phyloP scores from a whole-genome alignment of 2,888 invertebrate genomes.

The Cotesia congregata region DNA sequence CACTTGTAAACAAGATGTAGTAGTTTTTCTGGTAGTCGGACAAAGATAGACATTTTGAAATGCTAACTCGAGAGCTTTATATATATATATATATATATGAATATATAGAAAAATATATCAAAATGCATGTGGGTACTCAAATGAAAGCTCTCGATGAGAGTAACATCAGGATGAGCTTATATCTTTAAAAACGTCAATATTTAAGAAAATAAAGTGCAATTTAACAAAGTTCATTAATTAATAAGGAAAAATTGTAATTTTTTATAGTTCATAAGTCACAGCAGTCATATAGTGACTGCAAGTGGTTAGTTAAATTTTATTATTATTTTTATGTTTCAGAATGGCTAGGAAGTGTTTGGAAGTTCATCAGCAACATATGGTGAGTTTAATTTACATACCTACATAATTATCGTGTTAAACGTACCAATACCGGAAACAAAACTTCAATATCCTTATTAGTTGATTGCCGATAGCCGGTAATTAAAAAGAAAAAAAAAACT shows the following conservation, averaged over 20 bases:
- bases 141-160: no score
- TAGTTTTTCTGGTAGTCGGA: background rate
- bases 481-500: background rate
- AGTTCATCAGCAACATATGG: background rate
- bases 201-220: no score
- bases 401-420: background rate
- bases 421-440: background rate
- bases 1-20: conserved; percentile 13
- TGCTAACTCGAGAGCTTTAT: conserved; percentile 11
- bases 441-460: background rate
- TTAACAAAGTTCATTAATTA: no score
- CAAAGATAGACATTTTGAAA: conserved; percentile 18
- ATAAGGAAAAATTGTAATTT: no score
- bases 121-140: no score
- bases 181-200: no score
- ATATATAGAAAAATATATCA: no score
- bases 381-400: background rate
- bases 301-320: background rate
- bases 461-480: background rate
- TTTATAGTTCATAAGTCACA: no score
- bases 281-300: no score
- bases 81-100: background rate
- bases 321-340: background rate
- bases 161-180: no score
- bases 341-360: background rate